Evolutionary conservation across 1,140 invertebrate species (phyloP), one percentile per base, ranked within the genome.

Genomic region (Nylanderia fulva): DNA sequence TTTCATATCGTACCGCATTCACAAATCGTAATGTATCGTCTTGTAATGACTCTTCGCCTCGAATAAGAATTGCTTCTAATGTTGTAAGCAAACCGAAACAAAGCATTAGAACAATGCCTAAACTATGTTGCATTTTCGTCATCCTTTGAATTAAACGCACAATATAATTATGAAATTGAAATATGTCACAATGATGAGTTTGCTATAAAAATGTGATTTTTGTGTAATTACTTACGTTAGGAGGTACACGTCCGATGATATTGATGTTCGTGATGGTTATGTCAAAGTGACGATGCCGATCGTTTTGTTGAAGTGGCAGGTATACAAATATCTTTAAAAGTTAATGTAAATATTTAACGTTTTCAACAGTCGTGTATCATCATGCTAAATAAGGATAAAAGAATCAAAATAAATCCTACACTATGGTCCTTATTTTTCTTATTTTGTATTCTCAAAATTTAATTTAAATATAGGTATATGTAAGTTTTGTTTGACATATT

Each of bases 1-100:
- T 79, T 27, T 66, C 21, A 52, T 0, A 66, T 79, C 48, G 29
- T 36, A 79, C 76, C 76, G 15, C 11, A 63, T 21, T 79, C 9
- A 79, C 48, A n/a, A 79, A 54, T 39, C 21, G 29, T 39, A 79
- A 21, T 1, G 9, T n/a, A 5, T 21, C 13, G 2, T 36, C 8
- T 52, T 9, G 13, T 33, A 1, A 1, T 18, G 15, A 48, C 1
- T 48, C 4, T 11, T 9, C 0, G n/a, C n/a, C n/a, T n/a, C n/a
- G n/a, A n/a, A n/a, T n/a, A n/a, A n/a, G n/a, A n/a, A n/a, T n/a
- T n/a, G n/a, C n/a, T n/a, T n/a, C 21, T 13, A 21, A 68, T 39
- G n/a, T 18, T 27, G 60, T 39, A n/a, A 66, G 18, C 39, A 68
- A 68, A n/a, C 21, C 36, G 33, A 8, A 54, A 29, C 13, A 56